A percentile compares a stretch with the other conserved stretches of the same genome.
These are phyloP conservation scores for Psilopsiagon aymara DNA, from an alignment of 2,113 vertebrate species.

Conservation along the genomic window DNA sequence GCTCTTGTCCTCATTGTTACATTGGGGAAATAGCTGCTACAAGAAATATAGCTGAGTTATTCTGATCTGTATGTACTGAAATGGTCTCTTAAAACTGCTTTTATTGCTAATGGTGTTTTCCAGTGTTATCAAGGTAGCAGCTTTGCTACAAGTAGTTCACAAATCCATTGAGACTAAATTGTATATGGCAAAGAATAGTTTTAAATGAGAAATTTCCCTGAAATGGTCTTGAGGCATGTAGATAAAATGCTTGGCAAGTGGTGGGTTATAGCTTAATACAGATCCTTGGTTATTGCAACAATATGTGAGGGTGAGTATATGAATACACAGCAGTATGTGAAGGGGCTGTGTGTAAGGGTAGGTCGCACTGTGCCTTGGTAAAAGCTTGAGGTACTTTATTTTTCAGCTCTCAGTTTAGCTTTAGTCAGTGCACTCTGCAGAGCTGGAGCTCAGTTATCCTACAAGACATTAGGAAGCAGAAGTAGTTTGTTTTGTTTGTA, in stretches of 20 bases:
- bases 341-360: not conserved
- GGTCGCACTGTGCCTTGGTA: not conserved
- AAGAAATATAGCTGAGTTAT: not conserved
- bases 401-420: not conserved
- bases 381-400: not conserved
- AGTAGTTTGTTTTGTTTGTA: not conserved
- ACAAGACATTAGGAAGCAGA: not conserved
- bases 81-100: conserved; percentile 29
- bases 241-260: not conserved
- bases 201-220: not conserved
- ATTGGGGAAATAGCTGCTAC: conserved; percentile 16
- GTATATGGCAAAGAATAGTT: not conserved
- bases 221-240: not conserved
- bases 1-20: not conserved
- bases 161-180: not conserved
- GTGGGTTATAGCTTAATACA: not conserved
- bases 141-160: not conserved
- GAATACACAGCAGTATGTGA: not conserved
- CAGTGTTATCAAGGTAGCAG: not conserved
- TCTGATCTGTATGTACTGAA: not conserved
- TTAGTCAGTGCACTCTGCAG: not conserved
- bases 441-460: not conserved
- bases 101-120: conserved; percentile 22
- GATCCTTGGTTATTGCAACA: not conserved
- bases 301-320: not conserved